Conservation (phyloP, 1,140 invertebrate genomes). For the Augochlora pura region DNA sequence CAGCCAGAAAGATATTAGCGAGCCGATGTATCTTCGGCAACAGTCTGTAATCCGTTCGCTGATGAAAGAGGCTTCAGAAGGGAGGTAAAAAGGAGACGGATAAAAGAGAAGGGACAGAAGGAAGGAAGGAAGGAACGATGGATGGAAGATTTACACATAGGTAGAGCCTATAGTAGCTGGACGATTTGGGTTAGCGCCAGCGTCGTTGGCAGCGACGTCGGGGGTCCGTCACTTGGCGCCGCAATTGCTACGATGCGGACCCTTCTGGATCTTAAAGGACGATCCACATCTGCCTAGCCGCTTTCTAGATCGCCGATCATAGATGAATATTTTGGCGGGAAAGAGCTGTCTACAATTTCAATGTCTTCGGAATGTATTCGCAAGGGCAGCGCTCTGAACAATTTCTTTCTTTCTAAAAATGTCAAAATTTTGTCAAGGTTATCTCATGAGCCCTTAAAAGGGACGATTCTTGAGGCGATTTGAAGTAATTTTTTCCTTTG, state of each 20-base stretch:
- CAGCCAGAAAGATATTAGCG: conserved; percentile 13
- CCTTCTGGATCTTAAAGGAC: conserved; percentile 53
- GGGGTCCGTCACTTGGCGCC: conserved; percentile 67
- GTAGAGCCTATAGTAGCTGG: conserved; percentile 40
- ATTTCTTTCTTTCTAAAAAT: too few species aligned
- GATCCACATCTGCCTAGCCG: conserved; percentile 38
- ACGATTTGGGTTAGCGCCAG: conserved; percentile 70
- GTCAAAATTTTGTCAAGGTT: too few species aligned
- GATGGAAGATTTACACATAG: neutral
- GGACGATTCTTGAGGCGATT: too few species aligned
- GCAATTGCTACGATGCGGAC: conserved; percentile 57
- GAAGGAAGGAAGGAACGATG: conserved; percentile 2
- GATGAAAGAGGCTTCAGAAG: neutral
- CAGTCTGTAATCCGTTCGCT: conserved; percentile 47
- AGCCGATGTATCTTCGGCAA: conserved; percentile 31
- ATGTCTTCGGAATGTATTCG: too few species aligned
- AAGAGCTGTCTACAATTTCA: too few species aligned
- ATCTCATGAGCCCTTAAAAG: too few species aligned
- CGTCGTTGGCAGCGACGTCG: conserved; percentile 51
- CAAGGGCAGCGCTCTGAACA: too few species aligned
- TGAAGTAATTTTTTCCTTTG: too few species aligned
- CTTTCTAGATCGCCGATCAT: too few species aligned
- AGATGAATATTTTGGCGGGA: too few species aligned
- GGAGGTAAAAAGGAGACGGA: neutral
- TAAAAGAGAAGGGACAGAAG: conserved; percentile 7